Conservation (phyloP, 2,113 vertebrate genomes). For the Myrmecophaga tridactyla region DNA sequence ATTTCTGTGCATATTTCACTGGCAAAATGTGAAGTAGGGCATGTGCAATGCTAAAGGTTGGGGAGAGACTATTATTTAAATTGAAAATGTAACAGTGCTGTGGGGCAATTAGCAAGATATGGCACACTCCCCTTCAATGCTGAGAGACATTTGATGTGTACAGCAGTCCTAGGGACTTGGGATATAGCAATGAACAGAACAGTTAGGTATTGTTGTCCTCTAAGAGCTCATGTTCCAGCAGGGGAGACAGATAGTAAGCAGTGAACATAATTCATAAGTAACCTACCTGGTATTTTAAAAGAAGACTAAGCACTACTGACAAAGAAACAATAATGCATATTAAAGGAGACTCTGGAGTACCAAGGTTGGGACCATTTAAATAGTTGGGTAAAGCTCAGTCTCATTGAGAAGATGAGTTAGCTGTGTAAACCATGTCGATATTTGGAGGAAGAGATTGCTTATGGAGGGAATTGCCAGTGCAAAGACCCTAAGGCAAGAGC, state of each 20-base stretch:
- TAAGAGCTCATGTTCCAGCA: not conserved
- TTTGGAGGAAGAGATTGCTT: no score
- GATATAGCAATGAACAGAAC: not conserved
- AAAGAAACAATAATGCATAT: not conserved
- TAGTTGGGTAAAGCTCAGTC: no score
- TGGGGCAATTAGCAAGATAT: no score
- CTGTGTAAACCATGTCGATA: no score
- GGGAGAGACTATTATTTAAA: not conserved
- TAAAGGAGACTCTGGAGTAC: not conserved
- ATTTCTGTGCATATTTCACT: no score
- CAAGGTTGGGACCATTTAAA: not conserved
- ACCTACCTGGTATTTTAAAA: not conserved
- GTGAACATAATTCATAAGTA: not conserved
- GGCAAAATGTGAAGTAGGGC: not conserved
- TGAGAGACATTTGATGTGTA: not conserved
- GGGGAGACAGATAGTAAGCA: no score
- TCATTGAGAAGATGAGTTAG: no score
- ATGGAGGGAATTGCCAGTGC: no score
- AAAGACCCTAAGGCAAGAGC: no score
- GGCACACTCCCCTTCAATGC: no score
- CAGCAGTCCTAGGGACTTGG: not conserved
- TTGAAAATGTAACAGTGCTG: no score
- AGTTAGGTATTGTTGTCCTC: not conserved
- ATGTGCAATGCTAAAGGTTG: not conserved
- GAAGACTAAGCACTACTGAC: not conserved